phyloP scores from a whole-genome alignment of 2,113 vertebrate species.

The Axis porcinus region DNA sequence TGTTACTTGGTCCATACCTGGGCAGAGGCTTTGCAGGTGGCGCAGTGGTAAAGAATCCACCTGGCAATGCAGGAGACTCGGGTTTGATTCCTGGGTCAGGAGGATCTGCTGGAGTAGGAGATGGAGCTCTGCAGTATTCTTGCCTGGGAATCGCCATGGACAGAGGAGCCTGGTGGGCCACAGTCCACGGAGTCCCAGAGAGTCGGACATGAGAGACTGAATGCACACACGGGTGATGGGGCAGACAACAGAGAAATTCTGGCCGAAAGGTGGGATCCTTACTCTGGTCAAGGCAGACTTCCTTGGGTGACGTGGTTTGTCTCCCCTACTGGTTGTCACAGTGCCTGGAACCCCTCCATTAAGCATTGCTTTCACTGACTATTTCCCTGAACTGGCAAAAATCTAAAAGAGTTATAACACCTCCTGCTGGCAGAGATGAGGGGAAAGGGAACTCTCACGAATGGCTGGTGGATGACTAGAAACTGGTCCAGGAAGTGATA shows the following conservation, averaged over 20 bases:
- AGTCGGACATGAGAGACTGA: background rate
- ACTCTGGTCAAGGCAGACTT: background rate
- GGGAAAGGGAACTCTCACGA: background rate
- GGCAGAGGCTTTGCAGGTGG: background rate
- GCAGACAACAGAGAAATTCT: background rate
- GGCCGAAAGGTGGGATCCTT: background rate
- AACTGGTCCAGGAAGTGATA: background rate
- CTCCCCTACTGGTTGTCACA: background rate
- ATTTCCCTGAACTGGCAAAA: background rate
- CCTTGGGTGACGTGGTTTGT: accelerated
- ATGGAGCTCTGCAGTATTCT: background rate
- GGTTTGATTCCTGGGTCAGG: background rate
- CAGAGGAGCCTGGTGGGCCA: background rate
- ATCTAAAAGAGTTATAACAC: background rate
- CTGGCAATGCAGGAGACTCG: background rate
- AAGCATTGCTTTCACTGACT: background rate
- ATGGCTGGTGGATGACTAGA: background rate
- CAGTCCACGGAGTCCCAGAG: background rate
- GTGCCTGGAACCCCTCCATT: background rate
- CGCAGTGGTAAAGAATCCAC: background rate
- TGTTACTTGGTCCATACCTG: background rate
- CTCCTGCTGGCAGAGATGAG: constrained; percentile 43
- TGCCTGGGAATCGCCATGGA: background rate
- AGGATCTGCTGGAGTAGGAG: background rate
- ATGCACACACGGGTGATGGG: background rate